Evolutionary conservation across 2,888 invertebrate genomes (phyloP), one percentile per base, ranked within the genome.

Genomic region (Parnassius apollo): DNA sequence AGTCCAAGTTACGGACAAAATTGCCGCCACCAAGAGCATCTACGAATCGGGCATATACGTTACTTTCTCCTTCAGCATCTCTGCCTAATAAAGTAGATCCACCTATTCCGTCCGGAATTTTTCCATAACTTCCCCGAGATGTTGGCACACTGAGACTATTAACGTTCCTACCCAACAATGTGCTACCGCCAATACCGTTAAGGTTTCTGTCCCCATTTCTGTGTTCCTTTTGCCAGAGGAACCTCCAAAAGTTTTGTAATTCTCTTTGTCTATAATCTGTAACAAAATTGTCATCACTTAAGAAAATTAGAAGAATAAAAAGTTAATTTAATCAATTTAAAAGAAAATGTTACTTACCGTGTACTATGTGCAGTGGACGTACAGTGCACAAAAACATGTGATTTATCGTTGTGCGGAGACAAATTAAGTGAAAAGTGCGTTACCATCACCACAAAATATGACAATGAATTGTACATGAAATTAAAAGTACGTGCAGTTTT

Each of bases 1-100:
- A 84, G 69, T 90, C 90, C 62, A 91, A 66, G 73, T 82, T 85
- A 53, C 85, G 81, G 25, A 88, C 86, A 50, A 88, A 84, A 71
- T 88, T 88, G 42, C 85, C 83, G 2, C 90, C 86, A 12, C 86
- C 89, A 7, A 88, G 76, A 2, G 83, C 76, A 65, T 85, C 80
- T 1, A 82, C 58, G 54, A 74, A 74, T 65, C 85, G 70, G 8
- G 70, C 68, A 58, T 68, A 45, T 2, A 64, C 73, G 49, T 70
- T 64, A 13, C 13, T 63, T 12, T 69, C 67, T 49, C 71, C 69
- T 52, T 70, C 70, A 58, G 71, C 64, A 51, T 71, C 68, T 60
- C 71, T 69, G 10, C 72, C 74, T 4, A 75, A 62, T 45, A 74
- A 68, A 11, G 67, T 59, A 9, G 67, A 67, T 11, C 73, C 75